phyloP scores from a whole-genome alignment of 2,888 invertebrate genomes.

The Xylophagus ater region DNA sequence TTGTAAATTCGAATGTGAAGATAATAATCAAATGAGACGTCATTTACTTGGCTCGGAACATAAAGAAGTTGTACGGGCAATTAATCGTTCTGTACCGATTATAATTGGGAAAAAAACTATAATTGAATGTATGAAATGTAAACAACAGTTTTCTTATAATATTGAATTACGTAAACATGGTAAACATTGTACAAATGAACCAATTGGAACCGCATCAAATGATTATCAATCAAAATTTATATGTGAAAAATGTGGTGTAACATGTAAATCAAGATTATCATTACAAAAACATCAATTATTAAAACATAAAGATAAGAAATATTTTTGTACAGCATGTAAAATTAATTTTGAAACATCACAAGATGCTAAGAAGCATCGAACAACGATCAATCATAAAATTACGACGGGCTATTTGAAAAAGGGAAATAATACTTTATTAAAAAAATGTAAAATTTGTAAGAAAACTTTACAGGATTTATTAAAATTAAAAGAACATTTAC shows the following conservation, averaged over 20 bases:
- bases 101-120: constrained; percentile 56
- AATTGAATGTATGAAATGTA: constrained; percentile 56
- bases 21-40: constrained; percentile 52
- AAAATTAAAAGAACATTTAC: constrained; percentile 52
- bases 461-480: constrained; percentile 44
- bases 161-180: constrained; percentile 57
- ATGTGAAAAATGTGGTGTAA: constrained; percentile 49
- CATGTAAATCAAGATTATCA: constrained; percentile 50
- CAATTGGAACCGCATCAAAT: constrained; percentile 47
- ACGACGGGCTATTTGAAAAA: constrained; percentile 42
- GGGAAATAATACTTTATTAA: constrained; percentile 39
- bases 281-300: constrained; percentile 56
- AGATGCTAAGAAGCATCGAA: constrained; percentile 56
- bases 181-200: constrained; percentile 41
- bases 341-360: constrained; percentile 48
- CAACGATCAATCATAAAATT: constrained; percentile 52
- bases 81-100: constrained; percentile 72
- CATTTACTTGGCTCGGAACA: constrained; percentile 59
- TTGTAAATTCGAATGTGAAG: constrained; percentile 57
- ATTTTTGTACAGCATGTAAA: constrained; percentile 57
- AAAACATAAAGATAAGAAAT: constrained; percentile 48
- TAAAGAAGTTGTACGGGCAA: constrained; percentile 58
- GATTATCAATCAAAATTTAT: constrained; percentile 52
- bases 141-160: constrained; percentile 59
- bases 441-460: constrained; percentile 51